Conservation (phyloP, 1,140 invertebrate genomes). For the Amyelois transitella region DNA sequence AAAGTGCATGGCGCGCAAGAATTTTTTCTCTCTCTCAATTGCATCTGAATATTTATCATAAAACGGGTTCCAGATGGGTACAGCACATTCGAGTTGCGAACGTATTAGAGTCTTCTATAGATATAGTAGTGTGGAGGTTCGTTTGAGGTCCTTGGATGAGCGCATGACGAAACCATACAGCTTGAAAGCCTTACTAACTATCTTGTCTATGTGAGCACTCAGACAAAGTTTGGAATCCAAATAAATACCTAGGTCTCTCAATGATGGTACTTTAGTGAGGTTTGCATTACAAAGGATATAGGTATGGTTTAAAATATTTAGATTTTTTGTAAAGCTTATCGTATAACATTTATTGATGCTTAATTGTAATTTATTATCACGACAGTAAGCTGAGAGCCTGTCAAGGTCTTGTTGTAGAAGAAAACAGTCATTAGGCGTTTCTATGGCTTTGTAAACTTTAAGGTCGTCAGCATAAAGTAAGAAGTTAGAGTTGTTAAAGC, state of each 20-base stretch:
- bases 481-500: constrained; percentile 11
- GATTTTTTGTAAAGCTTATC: constrained; percentile 31
- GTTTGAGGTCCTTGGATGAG: constrained; percentile 14
- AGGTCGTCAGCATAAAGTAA: constrained; percentile 35
- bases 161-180: constrained; percentile 24
- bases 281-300: constrained; percentile 4
- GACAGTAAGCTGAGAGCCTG: constrained; percentile 18
- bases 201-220: constrained; percentile 13
- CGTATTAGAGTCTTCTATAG: constrained; percentile 13
- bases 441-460: constrained; percentile 36
- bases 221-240: constrained; percentile 20
- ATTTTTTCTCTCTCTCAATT: constrained; percentile 16
- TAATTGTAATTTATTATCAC: constrained; percentile 18
- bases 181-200: constrained; percentile 16
- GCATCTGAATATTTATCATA: constrained; percentile 16
- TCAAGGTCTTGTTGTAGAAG: constrained; percentile 20
- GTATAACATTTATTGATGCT: constrained; percentile 22
- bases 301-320: background rate
- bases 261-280: constrained; percentile 3
- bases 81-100: constrained; percentile 23
- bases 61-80: constrained; percentile 20
- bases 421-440: constrained; percentile 8
- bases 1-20: constrained; percentile 9
- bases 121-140: constrained; percentile 1
- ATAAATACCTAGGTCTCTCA: constrained; percentile 20